Evolutionary conservation across 2,113 vertebrate genomes (phyloP).

Genomic region (Otocyon megalotis): DNA sequence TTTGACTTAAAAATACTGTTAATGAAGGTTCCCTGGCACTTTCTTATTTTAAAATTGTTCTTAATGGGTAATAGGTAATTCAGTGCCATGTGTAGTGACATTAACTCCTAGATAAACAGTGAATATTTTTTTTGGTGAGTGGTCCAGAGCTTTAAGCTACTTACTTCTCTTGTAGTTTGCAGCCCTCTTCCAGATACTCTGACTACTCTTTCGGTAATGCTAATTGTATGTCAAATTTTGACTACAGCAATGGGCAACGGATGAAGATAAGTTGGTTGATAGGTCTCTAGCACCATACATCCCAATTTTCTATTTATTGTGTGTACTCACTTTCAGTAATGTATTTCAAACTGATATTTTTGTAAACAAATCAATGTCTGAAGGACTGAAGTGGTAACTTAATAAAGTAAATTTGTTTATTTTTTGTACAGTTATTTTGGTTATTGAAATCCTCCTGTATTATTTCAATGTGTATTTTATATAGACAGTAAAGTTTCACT

Average conservation of each 20-base stretch:
- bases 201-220: constrained; percentile 16
- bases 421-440: constrained; percentile 72
- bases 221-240: not conserved
- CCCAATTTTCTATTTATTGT: constrained; percentile 79
- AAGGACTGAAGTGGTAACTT: constrained; percentile 55
- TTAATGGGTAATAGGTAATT: not conserved
- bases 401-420: constrained; percentile 82
- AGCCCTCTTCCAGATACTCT: not conserved
- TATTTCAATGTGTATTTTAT: not conserved
- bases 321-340: constrained; percentile 72
- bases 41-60: constrained; percentile 56
- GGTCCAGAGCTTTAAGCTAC: constrained; percentile 62
- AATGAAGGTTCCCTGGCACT: constrained; percentile 27
- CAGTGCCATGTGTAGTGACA: not conserved
- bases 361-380: constrained; percentile 69
- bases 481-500: not conserved
- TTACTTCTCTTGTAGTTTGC: constrained; percentile 43
- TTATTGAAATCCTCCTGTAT: constrained; percentile 56
- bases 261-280: constrained; percentile 1
- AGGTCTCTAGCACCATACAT: not conserved
- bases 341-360: constrained; percentile 75
- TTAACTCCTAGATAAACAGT: not conserved
- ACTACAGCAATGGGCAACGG: not conserved
- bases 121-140: constrained; percentile 41
- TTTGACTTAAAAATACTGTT: constrained; percentile 53